These are phyloP conservation scores for Geophilus truncorum DNA, from an alignment of 2,888 invertebrate species.

Conservation along the genomic window DNA sequence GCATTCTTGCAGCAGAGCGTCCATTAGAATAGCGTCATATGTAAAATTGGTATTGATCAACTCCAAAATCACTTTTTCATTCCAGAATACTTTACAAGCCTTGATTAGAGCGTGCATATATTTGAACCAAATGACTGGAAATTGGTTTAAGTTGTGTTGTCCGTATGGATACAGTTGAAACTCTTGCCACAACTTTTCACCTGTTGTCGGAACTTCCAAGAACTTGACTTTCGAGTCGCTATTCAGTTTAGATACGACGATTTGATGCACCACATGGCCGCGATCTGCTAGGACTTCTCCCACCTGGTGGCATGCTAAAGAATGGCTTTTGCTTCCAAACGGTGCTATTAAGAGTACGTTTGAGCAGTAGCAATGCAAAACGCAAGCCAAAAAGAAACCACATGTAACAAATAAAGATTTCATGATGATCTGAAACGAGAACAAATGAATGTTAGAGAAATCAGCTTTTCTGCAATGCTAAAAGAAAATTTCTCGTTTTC, in stretches of 20 bases:
- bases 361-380: too few relatives aligned
- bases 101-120: not conserved
- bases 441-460: too few relatives aligned
- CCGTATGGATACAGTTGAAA: not conserved
- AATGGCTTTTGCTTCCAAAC: not conserved
- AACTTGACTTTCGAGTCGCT: not conserved
- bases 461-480: too few relatives aligned
- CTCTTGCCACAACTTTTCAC: not conserved
- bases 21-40: not conserved
- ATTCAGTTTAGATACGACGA: not conserved
- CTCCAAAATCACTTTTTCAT: not conserved
- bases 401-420: not conserved
- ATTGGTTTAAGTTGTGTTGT: not conserved
- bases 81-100: not conserved
- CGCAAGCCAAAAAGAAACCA: too few relatives aligned
- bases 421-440: too few relatives aligned
- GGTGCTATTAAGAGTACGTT: not conserved
- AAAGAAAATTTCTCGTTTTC: too few relatives aligned
- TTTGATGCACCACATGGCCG: not conserved
- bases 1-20: not conserved
- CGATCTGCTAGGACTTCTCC: not conserved
- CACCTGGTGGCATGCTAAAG: not conserved
- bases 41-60: not conserved
- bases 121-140: not conserved
- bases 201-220: not conserved